Conservation (phyloP, 2,888 invertebrate genomes). For the Philopedon plagiatum region DNA sequence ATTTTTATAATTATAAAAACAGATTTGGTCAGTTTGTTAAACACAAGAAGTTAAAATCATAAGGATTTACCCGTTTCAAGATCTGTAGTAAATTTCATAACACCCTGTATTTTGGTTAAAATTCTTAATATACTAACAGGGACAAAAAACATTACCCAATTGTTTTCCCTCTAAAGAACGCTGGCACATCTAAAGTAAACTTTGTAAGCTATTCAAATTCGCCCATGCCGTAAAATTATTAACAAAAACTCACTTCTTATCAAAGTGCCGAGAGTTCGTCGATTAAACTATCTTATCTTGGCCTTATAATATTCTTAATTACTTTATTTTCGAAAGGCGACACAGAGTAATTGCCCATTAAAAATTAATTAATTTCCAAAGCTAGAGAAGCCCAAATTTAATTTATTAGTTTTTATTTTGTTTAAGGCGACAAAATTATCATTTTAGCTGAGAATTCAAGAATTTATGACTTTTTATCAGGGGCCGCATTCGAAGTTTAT, state of each 20-base stretch:
- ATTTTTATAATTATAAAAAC: no score
- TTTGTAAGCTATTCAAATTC: neutral
- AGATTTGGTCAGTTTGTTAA: no score
- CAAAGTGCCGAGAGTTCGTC: neutral
- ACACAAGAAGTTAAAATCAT: no score
- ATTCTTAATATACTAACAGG: no score
- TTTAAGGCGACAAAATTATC: conserved; percentile 41
- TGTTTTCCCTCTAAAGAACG: no score
- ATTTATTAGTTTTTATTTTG: conserved; percentile 42
- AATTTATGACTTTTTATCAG: conserved; percentile 38
- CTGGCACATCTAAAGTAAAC: no score
- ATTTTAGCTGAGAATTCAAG: conserved; percentile 30
- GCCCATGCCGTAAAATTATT: neutral
- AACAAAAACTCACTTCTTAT: neutral
- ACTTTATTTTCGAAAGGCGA: conserved; percentile 26
- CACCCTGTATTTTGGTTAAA: no score
- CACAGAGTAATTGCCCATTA: conserved; percentile 41
- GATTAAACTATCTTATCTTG: conserved; percentile 36
- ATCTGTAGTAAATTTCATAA: no score
- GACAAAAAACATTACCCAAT: no score
- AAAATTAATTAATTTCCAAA: conserved; percentile 41
- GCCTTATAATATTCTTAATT: conserved; percentile 29
- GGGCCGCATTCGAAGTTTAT: conserved; percentile 36
- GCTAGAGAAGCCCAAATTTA: conserved; percentile 36
- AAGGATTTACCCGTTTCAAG: no score